These are phyloP conservation scores for Tetrao urogallus DNA, from an alignment of 2,113 vertebrate species.

Conservation along the genomic window DNA sequence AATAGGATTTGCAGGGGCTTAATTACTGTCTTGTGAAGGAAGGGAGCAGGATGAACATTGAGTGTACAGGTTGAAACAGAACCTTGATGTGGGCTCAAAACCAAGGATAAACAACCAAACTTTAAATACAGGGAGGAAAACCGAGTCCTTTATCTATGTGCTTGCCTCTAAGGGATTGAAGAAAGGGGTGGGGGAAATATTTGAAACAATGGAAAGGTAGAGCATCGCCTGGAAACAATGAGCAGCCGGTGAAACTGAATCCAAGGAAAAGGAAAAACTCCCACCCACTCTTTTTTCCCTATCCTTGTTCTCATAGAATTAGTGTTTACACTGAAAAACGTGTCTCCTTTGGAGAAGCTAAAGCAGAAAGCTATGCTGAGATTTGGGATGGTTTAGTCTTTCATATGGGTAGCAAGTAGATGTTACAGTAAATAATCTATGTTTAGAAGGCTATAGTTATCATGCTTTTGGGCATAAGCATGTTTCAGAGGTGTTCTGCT, in stretches of 20 bases:
- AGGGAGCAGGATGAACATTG: background rate
- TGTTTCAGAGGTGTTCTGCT: background rate
- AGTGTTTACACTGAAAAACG: slow-evolving; percentile 8
- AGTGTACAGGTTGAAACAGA: background rate
- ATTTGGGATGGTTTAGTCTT: background rate
- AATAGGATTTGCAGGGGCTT: background rate
- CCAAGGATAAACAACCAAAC: background rate
- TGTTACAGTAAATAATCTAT: background rate
- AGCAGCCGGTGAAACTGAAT: background rate
- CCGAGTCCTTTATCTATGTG: background rate
- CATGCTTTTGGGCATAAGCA: background rate
- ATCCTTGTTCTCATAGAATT: slow-evolving; percentile 39
- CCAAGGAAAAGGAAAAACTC: slow-evolving; percentile 56
- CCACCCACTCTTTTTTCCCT: slow-evolving; percentile 40
- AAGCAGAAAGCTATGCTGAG: background rate
- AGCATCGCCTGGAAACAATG: slow-evolving; percentile 46
- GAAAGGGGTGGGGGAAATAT: accelerated
- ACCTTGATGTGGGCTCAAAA: background rate
- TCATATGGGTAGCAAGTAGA: background rate
- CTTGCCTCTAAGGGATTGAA: background rate
- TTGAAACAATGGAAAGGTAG: slow-evolving; percentile 57
- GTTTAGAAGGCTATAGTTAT: background rate
- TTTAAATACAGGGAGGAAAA: background rate
- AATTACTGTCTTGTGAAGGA: background rate
- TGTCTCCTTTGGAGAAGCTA: background rate